A percentile compares a stretch with the other conserved stretches of the same genome.
These are phyloP conservation scores for Cyclargus thomasi DNA, from an alignment of 1,140 invertebrate species.

Conservation along the genomic window DNA sequence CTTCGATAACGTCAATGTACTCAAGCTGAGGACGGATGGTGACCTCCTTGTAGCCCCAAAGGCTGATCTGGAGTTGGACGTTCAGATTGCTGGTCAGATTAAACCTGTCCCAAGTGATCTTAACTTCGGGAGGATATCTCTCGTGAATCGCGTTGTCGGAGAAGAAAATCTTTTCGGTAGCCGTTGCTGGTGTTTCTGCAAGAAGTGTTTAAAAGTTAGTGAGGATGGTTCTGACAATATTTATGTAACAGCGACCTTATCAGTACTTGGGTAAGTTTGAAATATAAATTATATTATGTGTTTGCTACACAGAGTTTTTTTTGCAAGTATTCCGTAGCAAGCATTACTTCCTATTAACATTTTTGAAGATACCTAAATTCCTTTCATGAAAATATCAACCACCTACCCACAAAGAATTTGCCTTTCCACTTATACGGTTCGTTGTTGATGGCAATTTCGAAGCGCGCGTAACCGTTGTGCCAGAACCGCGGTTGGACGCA, in stretches of 20 bases:
- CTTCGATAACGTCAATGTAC: conserved; percentile 79
- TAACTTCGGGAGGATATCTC: conserved; percentile 81
- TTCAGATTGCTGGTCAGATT: conserved; percentile 89
- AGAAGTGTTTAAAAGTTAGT: background rate
- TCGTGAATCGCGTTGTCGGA: conserved; percentile 83
- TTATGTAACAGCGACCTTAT: no score
- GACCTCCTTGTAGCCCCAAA: conserved; percentile 91
- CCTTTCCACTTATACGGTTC: conserved; percentile 93
- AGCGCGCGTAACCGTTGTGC: conserved; percentile 92
- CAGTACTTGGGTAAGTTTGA: no score
- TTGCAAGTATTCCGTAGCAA: no score
- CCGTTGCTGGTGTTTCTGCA: conserved; percentile 89
- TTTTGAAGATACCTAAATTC: no score
- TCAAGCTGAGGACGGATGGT: conserved; percentile 84
- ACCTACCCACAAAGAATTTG: conserved; percentile 91
- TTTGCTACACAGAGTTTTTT: no score
- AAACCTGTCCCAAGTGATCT: conserved; percentile 86
- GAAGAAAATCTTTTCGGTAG: conserved; percentile 90
- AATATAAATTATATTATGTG: no score
- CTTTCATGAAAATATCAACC: no score
- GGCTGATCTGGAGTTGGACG: conserved; percentile 84
- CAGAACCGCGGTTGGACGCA: conserved; percentile 92
- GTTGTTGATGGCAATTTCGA: conserved; percentile 90
- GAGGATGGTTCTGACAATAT: no score
- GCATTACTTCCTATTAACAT: no score